Percentiles rank a stretch among this genome's conserved stretches.
Conservation (phyloP, 2,113 vertebrate genomes). For the Pogona vitticeps region DNA sequence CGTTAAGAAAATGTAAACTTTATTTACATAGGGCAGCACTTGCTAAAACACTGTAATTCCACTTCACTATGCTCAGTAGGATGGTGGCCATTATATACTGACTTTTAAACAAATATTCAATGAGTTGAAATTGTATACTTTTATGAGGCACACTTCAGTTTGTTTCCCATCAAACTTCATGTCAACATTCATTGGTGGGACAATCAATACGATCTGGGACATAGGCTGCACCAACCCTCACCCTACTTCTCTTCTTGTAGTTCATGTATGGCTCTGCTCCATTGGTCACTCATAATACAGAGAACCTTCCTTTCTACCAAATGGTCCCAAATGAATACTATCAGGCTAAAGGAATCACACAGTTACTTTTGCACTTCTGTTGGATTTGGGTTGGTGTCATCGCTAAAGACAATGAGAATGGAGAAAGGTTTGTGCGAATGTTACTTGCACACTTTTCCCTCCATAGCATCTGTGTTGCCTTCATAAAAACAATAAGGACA, state of each 20-base stretch:
- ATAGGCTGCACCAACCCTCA: too few relatives aligned
- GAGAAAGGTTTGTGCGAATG: not conserved
- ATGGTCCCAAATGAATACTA: not conserved
- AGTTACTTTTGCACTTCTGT: not conserved
- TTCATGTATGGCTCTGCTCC: constrained; percentile 25
- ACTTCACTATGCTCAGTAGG: too few relatives aligned
- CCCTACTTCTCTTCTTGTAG: not conserved
- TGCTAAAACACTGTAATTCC: too few relatives aligned
- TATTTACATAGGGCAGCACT: too few relatives aligned
- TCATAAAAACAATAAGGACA: not conserved
- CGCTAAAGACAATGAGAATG: not conserved
- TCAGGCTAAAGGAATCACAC: not conserved
- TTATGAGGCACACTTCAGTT: not conserved
- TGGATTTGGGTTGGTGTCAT: not conserved
- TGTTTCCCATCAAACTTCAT: not conserved
- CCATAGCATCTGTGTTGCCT: not conserved
- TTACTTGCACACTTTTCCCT: not conserved
- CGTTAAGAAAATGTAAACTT: too few relatives aligned
- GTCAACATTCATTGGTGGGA: too few relatives aligned
- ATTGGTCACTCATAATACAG: constrained; percentile 2
- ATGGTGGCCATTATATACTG: too few relatives aligned
- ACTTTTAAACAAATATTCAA: too few relatives aligned
- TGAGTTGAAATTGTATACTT: not conserved
- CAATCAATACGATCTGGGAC: too few relatives aligned
- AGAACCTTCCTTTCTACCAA: constrained; percentile 25